Conservation (phyloP, 2,113 vertebrate species). For the Thryonomys swinderianus region DNA sequence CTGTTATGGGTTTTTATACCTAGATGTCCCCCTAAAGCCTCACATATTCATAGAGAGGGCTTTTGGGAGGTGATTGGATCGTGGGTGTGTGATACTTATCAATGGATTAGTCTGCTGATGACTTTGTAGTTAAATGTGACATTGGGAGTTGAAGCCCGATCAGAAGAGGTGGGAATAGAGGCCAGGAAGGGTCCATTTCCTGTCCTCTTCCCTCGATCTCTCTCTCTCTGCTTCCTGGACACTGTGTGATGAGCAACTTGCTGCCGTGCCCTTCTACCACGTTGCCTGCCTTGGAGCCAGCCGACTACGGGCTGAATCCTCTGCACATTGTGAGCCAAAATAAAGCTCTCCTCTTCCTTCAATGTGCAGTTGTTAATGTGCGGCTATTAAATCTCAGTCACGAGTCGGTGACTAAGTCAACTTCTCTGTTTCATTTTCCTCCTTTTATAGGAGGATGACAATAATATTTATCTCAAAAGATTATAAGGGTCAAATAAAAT, state of each 20-base stretch:
- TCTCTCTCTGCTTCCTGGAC: too few relatives aligned
- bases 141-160: too few relatives aligned
- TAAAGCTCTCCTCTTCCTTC: not conserved
- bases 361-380: not conserved
- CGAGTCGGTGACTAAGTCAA: not conserved
- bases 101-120: not conserved
- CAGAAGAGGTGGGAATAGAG: too few relatives aligned
- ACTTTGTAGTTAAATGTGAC: not conserved
- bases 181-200: too few relatives aligned
- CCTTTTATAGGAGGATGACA: not conserved
- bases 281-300: not conserved
- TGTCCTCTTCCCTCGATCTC: too few relatives aligned
- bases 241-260: not conserved
- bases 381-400: not conserved
- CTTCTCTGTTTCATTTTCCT: not conserved
- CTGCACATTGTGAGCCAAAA: not conserved
- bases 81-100: too few relatives aligned
- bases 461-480: not conserved
- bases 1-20: not conserved
- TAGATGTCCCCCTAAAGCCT: too few relatives aligned
- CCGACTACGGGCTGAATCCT: not conserved
- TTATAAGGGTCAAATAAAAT: not conserved
- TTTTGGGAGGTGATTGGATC: not conserved
- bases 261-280: not conserved
- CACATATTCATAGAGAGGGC: not conserved